phyloP scores from a whole-genome alignment of 1,140 invertebrate species.

The Meteorus sp. region DNA sequence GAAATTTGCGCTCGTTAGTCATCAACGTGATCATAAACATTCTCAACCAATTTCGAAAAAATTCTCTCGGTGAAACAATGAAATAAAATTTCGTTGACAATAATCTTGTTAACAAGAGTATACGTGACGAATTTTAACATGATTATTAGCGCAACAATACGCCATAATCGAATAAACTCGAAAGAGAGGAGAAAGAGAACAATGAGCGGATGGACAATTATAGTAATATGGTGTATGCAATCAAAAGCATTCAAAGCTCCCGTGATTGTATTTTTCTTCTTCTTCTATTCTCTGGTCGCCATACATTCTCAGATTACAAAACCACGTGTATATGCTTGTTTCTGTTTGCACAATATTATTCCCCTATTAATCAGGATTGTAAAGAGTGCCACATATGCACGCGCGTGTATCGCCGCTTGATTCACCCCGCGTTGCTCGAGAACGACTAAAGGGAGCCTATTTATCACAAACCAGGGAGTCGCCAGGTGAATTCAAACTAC shows the following conservation, averaged over 20 bases:
- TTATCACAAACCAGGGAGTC: slow-evolving; percentile 23
- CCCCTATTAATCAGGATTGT: slow-evolving; percentile 51
- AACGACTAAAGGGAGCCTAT: background rate
- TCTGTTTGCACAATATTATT: slow-evolving; percentile 50
- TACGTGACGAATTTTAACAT: too few relatives aligned
- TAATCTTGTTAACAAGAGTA: too few relatives aligned
- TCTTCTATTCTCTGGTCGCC: background rate
- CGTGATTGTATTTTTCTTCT: background rate
- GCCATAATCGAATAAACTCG: too few relatives aligned
- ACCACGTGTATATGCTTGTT: too few relatives aligned
- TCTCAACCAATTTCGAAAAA: too few relatives aligned
- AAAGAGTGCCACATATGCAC: background rate
- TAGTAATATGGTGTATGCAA: too few relatives aligned
- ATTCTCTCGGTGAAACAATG: too few relatives aligned
- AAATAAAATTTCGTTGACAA: too few relatives aligned
- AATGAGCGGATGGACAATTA: too few relatives aligned
- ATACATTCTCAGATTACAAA: slow-evolving; percentile 25
- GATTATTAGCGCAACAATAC: too few relatives aligned
- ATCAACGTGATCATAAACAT: background rate
- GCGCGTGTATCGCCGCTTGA: background rate
- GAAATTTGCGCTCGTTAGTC: background rate
- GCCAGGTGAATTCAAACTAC: slow-evolving; percentile 2
- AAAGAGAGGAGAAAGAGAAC: too few relatives aligned
- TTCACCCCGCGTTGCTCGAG: slow-evolving; percentile 10
- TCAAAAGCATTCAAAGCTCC: too few relatives aligned